These are phyloP conservation scores for Oscheius sp. DNA, from an alignment of 1,140 invertebrate species.

Conservation along the genomic window DNA sequence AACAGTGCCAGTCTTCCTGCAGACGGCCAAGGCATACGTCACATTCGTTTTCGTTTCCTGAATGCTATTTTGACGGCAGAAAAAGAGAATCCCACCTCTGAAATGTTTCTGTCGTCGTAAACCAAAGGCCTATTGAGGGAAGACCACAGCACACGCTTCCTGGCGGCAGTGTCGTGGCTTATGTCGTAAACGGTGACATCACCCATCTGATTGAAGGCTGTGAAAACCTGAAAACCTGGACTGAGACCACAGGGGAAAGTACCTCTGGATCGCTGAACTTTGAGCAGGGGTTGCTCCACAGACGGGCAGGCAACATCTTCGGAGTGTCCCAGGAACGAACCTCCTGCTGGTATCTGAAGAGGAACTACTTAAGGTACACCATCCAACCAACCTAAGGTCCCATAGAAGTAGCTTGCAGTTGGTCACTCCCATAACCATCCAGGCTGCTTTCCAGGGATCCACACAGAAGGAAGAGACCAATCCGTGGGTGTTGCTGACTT, in stretches of 20 bases:
- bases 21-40: constrained; percentile 16
- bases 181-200: constrained; percentile 16
- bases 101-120: background rate
- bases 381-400: background rate
- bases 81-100: constrained; percentile 8
- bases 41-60: background rate
- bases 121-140: background rate
- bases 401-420: background rate
- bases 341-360: background rate
- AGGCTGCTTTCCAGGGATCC: constrained; percentile 26
- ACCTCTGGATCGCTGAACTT: background rate
- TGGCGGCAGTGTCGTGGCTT: background rate
- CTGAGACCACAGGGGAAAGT: too few species aligned
- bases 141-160: background rate
- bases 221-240: background rate
- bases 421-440: constrained; percentile 23
- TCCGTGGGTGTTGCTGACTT: constrained; percentile 16
- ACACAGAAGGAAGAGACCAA: constrained; percentile 10
- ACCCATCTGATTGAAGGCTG: background rate
- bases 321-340: background rate
- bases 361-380: background rate
- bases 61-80: background rate
- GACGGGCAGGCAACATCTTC: background rate
- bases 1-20: constrained; percentile 12
- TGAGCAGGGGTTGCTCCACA: constrained; percentile 2